Base-by-base conservation (phyloP, 2,113 vertebrate genomes). In the Otis tarda region DNA sequence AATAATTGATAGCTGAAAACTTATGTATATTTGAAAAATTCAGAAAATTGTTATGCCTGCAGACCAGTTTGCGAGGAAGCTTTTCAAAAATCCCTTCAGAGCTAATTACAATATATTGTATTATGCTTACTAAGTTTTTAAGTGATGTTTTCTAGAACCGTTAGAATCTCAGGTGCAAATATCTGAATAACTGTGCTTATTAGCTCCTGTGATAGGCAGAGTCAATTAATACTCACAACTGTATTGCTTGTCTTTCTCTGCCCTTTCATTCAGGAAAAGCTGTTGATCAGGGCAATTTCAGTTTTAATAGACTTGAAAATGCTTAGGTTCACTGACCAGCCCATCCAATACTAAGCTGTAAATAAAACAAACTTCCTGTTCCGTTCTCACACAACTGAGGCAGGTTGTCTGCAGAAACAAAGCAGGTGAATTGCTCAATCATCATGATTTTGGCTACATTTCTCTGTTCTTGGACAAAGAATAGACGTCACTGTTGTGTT, bases 91-190 rank as follows among this genome's bases (percentile, higher is more conserved):
- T 53, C 74, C 65, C 41, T 47, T 85, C 75, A 80, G 71, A 94
- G 75, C 50, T 79, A 30, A 68, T 45, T 37, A 57, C 49, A 60
- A 68, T 71, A 52, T 47, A 52, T 18, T 68, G 63, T 90, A 86
- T 81, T 86, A 93, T 8, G 64, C 83, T 86, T 83, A 83, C 37
- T 82, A 19, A 21, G 35, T 83, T 43, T 79, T 91, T 89, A 87
- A 47, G 61, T 82, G 49, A 68, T 90, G 87, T 96, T 92, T 97
- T 96, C 81, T 96, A 95, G 95, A 89, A 76, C 69, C 47, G 70
- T 91, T 96, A 94, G 96, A 94, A 93, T 96, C 95, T 97, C 96
- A 96, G 94, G 96, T 97, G 89, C 93, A 87, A 92, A 60, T 95
- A 84, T 95, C 88, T 94, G 80, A 83, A 90, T 89, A 93, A 96